Evolutionary conservation across 2,797 vertebrate genomes (phyloP), one percentile per base, ranked within the genome.

Genomic region (Dendrocincla fuliginosa): DNA sequence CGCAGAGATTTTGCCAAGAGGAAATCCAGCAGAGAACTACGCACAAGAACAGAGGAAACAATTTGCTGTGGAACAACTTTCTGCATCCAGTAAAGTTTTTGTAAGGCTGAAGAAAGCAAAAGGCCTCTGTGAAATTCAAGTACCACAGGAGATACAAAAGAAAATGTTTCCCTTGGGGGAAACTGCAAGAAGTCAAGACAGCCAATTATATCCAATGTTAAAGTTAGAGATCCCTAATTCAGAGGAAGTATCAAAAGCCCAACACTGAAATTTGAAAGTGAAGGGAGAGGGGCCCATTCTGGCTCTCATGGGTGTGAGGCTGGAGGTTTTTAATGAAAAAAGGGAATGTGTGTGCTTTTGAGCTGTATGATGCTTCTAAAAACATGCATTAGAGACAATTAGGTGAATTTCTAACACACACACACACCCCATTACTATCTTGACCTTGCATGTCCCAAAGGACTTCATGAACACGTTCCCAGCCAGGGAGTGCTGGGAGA

Each of bases 1-100:
- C 89, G 63, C 61, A 87, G 11, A 74, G 39, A 89, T 63, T 53
- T 83, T 89, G 75, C 60, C 70, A 84, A 76, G 84, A 92, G 41
- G 75, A 93, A 92, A 78, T 42, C 69, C 74, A 84, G 49, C 42
- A 60, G 25, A 47, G 42, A 78, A 49, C 73, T 64, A 47, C 0
- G 1, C 41, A 53, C 3, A 27, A 71, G 46, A 75, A 42, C 35
- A 75, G 61, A 75, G 30, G 33, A 78, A 84, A 69, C 25, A 14
- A 69, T 25, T 53, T 61, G 69, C 57, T 57, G 24, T 2, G 2
- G 32, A 88, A 75, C n/a, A 89, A 89, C 42, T 52, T 70, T 69
- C 32, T n/a, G 32, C 4, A 6, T 8, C 5, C 18, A 53, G 24
- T 13, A 14, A 78, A 90, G 53, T 61, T 90, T 92, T 16, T 35